Evolutionary conservation across 2,888 invertebrate species (phyloP).

Genomic region (Strigamia maritima): DNA sequence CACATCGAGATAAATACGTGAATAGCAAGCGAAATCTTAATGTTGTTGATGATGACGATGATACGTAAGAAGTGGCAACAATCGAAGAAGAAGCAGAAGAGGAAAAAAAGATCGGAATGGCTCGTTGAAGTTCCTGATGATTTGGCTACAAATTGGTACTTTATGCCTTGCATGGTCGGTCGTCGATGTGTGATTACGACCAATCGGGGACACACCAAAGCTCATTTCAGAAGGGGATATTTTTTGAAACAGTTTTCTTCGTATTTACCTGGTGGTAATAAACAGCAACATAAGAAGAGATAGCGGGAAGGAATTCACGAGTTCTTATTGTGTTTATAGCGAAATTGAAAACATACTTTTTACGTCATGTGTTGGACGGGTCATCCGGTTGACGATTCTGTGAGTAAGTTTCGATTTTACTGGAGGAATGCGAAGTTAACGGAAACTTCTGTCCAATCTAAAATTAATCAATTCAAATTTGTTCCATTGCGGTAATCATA

Average conservation of each 20-base stretch:
- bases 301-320: constrained; percentile 54
- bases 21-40: too few relatives aligned
- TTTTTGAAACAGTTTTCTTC: constrained; percentile 61
- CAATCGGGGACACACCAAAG: constrained; percentile 66
- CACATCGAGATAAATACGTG: too few relatives aligned
- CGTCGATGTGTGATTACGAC: constrained; percentile 77
- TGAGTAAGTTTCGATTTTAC: constrained; percentile 79
- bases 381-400: constrained; percentile 67
- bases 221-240: constrained; percentile 65
- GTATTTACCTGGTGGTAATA: constrained; percentile 67
- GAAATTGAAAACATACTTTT: constrained; percentile 63
- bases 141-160: constrained; percentile 54
- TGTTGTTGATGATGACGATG: too few relatives aligned
- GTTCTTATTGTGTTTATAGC: constrained; percentile 80
- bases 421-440: constrained; percentile 73
- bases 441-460: constrained; percentile 60
- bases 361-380: constrained; percentile 77
- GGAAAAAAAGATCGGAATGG: constrained; percentile 72
- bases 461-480: constrained; percentile 53
- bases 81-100: too few relatives aligned
- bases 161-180: constrained; percentile 76
- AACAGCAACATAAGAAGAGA: constrained; percentile 34
- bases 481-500: constrained; percentile 55
- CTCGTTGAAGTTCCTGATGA: constrained; percentile 74
- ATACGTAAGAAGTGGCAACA: too few relatives aligned